Conservation (phyloP, 92 coral and sea anemone species). For the Zoanthus solanderi region DNA sequence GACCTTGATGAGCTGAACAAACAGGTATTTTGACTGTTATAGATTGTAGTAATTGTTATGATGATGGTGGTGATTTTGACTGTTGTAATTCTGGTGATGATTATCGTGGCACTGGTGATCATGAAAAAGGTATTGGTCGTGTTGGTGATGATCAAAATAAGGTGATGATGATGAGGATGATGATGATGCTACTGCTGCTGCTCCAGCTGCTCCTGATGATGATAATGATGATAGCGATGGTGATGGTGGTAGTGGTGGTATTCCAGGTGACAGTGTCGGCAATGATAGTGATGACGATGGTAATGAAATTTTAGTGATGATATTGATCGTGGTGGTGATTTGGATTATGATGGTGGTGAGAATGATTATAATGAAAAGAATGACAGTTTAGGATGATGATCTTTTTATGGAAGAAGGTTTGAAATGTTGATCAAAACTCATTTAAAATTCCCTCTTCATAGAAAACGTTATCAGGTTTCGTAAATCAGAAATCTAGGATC, state of each 20-base stretch:
- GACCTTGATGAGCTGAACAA: constrained; percentile 94
- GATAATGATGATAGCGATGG: not conserved
- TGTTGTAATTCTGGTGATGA: not conserved
- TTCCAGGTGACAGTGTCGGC: not conserved
- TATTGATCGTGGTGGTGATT: not conserved
- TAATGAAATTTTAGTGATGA: not conserved
- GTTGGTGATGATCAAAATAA: not conserved
- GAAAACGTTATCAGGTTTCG: too few relatives aligned
- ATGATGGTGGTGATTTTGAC: not conserved
- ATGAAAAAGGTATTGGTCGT: not conserved
- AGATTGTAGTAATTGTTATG: not conserved
- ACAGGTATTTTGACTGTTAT: constrained; percentile 59
- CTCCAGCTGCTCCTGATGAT: not conserved
- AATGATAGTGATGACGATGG: not conserved
- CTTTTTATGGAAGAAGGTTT: too few relatives aligned
- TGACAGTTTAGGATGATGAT: too few relatives aligned
- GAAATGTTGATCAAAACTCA: too few relatives aligned
- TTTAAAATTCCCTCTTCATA: too few relatives aligned
- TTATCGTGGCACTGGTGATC: not conserved
- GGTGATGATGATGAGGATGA: not conserved
- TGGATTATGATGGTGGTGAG: not conserved
- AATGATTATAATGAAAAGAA: too few relatives aligned
- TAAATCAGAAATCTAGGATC: too few relatives aligned
- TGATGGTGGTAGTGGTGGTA: not conserved
- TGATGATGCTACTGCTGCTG: not conserved